Evolutionary conservation across 2,797 vertebrate genomes (phyloP), one percentile per base, ranked within the genome.

Genomic region (Psittacula echo): DNA sequence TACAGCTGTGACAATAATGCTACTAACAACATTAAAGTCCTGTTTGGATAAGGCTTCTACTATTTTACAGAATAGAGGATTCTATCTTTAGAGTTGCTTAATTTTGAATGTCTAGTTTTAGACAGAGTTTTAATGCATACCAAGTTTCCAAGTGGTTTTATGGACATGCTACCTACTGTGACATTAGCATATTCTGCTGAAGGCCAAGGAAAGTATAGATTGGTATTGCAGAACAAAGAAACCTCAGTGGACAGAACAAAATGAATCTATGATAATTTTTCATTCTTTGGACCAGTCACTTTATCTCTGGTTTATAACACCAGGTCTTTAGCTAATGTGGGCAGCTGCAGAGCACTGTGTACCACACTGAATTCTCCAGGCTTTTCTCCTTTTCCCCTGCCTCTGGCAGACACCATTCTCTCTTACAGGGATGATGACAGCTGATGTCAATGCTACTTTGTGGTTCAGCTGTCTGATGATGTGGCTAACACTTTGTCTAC

Each of bases 361-460:
- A 51, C n/a, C 23, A 34, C 27, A 14, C n/a, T 24, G 20, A 64
- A 39, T n/a, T 61, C 71, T 64, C 58, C 37, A 8, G 9, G 53
- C 30, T 29, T 4, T 44, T 50, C 48, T 84, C 41, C 53, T 89
- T 77, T 65, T 70, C 65, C 50, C 64, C 60, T 65, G 74, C 58
- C 89, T 68, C 82, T 88, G 80, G 78, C n/a, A 90, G 85, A 71
- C 61, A 90, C 87, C 32, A 24, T 70, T 80, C 65, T 66, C 62
- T 82, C 72, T 22, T 70, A 60, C 26, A 87, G 39, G 56, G 95
- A 93, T 4, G 60, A 72, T 41, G 84, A 92, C 71, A 80, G 88
- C 70, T 88, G 89, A 95, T 93, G 93, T 56, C 94, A 95, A 96
- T 91, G 80, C 44, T 76, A 12, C 85, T 93, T 90, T 86, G 95